phyloP scores from a whole-genome alignment of 2,113 vertebrate species.

The Holacanthus passer region DNA sequence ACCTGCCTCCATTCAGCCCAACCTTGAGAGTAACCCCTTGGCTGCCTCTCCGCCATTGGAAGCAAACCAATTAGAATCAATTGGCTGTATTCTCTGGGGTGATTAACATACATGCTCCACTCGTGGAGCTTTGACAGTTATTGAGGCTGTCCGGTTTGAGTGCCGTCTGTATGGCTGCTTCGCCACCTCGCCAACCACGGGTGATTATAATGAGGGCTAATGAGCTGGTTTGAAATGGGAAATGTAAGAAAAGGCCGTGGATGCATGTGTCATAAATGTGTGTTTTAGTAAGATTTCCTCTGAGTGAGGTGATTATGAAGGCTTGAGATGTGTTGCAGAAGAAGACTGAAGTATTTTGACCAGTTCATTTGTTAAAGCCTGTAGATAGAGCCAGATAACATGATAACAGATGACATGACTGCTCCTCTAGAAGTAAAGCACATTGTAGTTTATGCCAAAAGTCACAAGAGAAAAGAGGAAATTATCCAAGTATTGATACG shows the following conservation, averaged over 20 bases:
- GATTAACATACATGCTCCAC: conserved; percentile 77
- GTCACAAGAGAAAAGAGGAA: not conserved
- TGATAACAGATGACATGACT: too few relatives aligned
- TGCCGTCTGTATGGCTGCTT: conserved; percentile 45
- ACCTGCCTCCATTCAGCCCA: conserved; percentile 66
- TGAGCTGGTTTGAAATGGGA: conserved; percentile 52
- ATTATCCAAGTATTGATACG: too few relatives aligned
- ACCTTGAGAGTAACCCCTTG: conserved; percentile 65
- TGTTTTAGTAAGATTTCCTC: conserved; percentile 20
- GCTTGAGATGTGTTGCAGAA: not conserved
- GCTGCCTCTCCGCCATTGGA: conserved; percentile 67
- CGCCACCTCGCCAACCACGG: conserved; percentile 54
- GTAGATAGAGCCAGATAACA: not conserved
- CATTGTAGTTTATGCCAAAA: not conserved
- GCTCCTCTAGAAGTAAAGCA: not conserved
- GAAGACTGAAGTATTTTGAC: not conserved
- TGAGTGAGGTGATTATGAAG: not conserved
- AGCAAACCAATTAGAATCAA: conserved; percentile 80
- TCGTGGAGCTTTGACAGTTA: conserved; percentile 68
- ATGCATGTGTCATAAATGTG: conserved; percentile 40
- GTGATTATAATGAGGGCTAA: conserved; percentile 69
- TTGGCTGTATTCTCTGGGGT: conserved; percentile 75
- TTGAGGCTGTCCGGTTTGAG: conserved; percentile 72
- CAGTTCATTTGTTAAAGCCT: not conserved
- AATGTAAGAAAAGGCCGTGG: not conserved